These are phyloP conservation scores for Agapornis canus DNA, from an alignment of 2,797 vertebrate genomes.

Conservation along the genomic window DNA sequence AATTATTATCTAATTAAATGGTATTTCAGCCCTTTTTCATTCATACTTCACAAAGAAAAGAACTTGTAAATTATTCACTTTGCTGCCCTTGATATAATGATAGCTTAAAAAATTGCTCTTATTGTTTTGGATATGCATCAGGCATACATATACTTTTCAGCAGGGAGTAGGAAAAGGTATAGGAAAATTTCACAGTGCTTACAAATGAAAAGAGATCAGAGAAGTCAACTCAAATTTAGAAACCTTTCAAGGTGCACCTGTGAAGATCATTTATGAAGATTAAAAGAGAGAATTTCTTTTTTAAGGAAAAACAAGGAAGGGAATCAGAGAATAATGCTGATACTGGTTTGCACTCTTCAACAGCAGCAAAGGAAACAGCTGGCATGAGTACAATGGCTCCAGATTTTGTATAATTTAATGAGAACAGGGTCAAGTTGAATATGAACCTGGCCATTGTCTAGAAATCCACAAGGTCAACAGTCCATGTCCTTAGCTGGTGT, in stretches of 20 bases:
- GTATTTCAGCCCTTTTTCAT: background rate
- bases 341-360: background rate
- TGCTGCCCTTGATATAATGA: background rate
- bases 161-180: background rate
- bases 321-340: background rate
- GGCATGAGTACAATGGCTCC: background rate
- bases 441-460: background rate
- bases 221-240: conserved; percentile 27
- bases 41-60: background rate
- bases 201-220: conserved; percentile 41
- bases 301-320: background rate
- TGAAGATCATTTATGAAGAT: conserved; percentile 43
- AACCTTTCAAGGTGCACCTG: background rate
- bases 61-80: conserved; percentile 37
- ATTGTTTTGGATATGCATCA: background rate
- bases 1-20: background rate
- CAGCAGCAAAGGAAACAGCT: background rate
- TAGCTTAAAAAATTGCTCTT: background rate
- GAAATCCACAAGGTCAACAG: background rate
- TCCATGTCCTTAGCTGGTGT: background rate
- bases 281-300: conserved; percentile 33
- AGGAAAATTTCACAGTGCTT: conserved; percentile 22
- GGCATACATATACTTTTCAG: background rate
- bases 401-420: background rate
- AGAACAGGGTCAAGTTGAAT: background rate